A percentile compares a stretch with the other conserved stretches of the same genome.
phyloP scores from a whole-genome alignment of 1,140 invertebrate genomes.

The Bombus ignitus region DNA sequence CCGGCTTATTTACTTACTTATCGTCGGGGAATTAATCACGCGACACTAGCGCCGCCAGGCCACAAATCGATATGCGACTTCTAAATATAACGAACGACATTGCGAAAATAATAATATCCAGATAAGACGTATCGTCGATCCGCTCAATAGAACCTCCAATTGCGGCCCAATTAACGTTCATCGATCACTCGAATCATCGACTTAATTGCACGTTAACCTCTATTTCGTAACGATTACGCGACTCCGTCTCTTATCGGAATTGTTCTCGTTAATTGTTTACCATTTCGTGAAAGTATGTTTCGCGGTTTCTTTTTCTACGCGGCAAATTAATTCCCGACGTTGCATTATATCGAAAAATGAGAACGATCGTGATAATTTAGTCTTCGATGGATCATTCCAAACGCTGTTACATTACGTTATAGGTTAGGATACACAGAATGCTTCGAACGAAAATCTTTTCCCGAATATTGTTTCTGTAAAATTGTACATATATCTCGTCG shows the following conservation, averaged over 20 bases:
- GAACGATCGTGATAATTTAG: too few species aligned
- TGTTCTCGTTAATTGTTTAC: neutral
- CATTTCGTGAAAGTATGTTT: neutral
- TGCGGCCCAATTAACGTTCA: conserved; percentile 4
- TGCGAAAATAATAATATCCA: neutral
- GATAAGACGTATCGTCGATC: conserved; percentile 23
- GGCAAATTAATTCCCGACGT: too few species aligned
- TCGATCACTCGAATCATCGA: conserved; percentile 12
- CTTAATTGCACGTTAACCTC: conserved; percentile 28
- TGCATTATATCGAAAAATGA: too few species aligned
- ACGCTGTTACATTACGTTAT: too few species aligned
- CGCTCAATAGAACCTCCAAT: neutral
- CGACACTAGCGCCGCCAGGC: neutral
- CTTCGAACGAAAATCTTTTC: too few species aligned
- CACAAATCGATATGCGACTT: conserved; percentile 1
- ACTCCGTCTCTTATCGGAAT: neutral
- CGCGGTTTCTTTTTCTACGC: neutral
- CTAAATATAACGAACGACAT: conserved; percentile 8
- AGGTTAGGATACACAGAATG: too few species aligned
- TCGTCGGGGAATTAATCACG: conserved; percentile 11
- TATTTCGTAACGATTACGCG: neutral
- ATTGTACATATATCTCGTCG: too few species aligned
- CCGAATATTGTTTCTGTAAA: too few species aligned
- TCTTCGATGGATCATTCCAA: too few species aligned
- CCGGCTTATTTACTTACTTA: neutral